These are phyloP conservation scores for Hyposoter didymator DNA, from an alignment of 2,888 invertebrate genomes.

Conservation along the genomic window DNA sequence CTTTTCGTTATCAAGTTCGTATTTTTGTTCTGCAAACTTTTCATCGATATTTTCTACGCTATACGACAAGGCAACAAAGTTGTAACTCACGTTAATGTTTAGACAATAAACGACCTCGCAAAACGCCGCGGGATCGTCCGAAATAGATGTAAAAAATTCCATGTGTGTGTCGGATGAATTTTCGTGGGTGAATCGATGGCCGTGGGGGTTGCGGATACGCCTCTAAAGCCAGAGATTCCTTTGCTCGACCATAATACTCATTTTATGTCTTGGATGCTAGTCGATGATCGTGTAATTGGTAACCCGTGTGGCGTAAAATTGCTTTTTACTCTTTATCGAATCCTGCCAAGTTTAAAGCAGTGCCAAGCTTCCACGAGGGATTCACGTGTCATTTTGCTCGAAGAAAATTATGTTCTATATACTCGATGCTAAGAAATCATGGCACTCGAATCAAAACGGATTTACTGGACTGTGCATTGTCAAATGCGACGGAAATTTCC, in stretches of 20 bases:
- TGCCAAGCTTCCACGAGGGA: constrained; percentile 8
- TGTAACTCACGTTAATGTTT: constrained; percentile 12
- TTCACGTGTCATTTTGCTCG: not conserved
- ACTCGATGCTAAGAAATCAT: not conserved
- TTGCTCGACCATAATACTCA: not conserved
- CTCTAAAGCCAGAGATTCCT: not conserved
- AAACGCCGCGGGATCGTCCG: not conserved
- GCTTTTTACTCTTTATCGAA: not conserved
- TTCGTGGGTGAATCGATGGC: not conserved
- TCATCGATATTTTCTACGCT: not conserved
- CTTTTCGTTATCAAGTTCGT: not conserved
- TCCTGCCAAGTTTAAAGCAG: constrained; percentile 5
- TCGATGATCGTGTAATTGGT: constrained; percentile 27
- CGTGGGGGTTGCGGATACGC: constrained; percentile 2
- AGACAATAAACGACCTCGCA: constrained; percentile 22
- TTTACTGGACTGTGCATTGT: not conserved
- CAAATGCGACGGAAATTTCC: not conserved
- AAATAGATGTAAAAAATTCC: constrained; percentile 35
- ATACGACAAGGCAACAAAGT: constrained; percentile 5
- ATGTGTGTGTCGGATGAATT: not conserved
- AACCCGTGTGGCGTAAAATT: not conserved
- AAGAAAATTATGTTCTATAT: not conserved
- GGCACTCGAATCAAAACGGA: not conserved
- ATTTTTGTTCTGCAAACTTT: not conserved
- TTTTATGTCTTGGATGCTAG: constrained; percentile 11